Evolutionary conservation across 2,797 vertebrate genomes (phyloP).

Genomic region (Acrossocheilus wenchowensis): DNA sequence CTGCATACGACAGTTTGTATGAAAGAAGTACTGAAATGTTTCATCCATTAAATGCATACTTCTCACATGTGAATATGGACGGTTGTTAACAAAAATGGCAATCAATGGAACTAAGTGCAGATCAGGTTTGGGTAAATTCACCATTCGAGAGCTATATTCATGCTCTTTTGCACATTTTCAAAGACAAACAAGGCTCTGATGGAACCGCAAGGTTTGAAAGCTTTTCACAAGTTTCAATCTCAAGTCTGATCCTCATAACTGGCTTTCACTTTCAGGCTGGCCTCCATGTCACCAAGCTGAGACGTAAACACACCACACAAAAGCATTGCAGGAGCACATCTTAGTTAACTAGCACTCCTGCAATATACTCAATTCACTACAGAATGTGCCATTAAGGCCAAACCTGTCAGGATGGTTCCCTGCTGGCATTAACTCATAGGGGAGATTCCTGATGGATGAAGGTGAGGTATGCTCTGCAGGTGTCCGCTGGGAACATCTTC

Average conservation of each 20-base stretch:
- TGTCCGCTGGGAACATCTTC: slow-evolving; percentile 67
- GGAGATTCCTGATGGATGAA: slow-evolving; percentile 73
- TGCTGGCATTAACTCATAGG: slow-evolving; percentile 49
- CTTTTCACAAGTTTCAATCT: slow-evolving; percentile 34
- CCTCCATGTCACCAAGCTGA: slow-evolving; percentile 17
- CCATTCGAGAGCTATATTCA: slow-evolving; percentile 26
- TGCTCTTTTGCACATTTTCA: slow-evolving; percentile 38
- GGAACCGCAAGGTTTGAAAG: slow-evolving; percentile 17
- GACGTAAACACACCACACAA: neutral
- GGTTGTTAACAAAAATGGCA: slow-evolving; percentile 32
- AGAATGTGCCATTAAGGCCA: slow-evolving; percentile 49
- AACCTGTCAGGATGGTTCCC: slow-evolving; percentile 46
- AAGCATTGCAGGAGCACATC: slow-evolving; percentile 12
- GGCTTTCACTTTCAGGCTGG: neutral
- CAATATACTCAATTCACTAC: slow-evolving; percentile 41
- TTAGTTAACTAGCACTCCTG: slow-evolving; percentile 43
- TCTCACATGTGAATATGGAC: slow-evolving; percentile 51
- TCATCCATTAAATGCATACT: slow-evolving; percentile 59
- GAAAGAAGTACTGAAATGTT: slow-evolving; percentile 22
- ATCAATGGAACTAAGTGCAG: slow-evolving; percentile 26
- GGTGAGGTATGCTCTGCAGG: slow-evolving; percentile 71
- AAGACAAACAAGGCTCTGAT: slow-evolving; percentile 3
- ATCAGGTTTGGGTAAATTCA: slow-evolving; percentile 22
- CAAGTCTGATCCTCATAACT: slow-evolving; percentile 13
- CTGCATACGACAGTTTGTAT: slow-evolving; percentile 42